Conservation (phyloP, 2,888 invertebrate species). For the Diarsia mendica region DNA sequence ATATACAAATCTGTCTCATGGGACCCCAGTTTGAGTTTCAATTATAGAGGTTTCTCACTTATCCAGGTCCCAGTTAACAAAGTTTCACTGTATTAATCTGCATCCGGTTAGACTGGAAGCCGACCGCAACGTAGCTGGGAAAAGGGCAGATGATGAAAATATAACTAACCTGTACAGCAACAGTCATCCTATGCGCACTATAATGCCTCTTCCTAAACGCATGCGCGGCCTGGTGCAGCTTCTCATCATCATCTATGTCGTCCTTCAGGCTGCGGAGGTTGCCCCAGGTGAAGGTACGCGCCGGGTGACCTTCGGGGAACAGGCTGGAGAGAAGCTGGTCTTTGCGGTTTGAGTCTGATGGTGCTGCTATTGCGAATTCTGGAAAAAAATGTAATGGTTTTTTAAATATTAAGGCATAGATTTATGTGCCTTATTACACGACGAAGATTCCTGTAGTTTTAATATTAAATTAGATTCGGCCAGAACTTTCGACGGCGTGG, state of each 20-base stretch:
- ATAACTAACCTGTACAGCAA: slow-evolving; percentile 93
- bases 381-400: neutral
- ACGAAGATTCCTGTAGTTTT: neutral
- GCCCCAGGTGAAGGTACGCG: slow-evolving; percentile 95
- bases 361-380: slow-evolving; percentile 96
- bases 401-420: neutral
- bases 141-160: too few species aligned
- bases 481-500: neutral
- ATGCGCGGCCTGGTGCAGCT: slow-evolving; percentile 92
- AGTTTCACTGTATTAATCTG: too few species aligned
- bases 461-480: too few species aligned
- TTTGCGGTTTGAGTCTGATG: slow-evolving; percentile 93
- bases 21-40: too few species aligned
- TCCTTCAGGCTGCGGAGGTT: slow-evolving; percentile 94
- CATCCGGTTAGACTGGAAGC: too few species aligned
- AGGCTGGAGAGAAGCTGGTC: slow-evolving; percentile 94
- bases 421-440: neutral
- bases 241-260: slow-evolving; percentile 91
- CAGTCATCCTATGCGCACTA: slow-evolving; percentile 96
- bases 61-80: too few species aligned
- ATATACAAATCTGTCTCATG: too few species aligned
- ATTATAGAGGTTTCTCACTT: too few species aligned
- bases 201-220: slow-evolving; percentile 95
- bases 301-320: slow-evolving; percentile 93
- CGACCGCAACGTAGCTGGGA: too few species aligned